These are phyloP conservation scores for Camelus dromedarius DNA, from an alignment of 2,113 vertebrate species.

Conservation along the genomic window DNA sequence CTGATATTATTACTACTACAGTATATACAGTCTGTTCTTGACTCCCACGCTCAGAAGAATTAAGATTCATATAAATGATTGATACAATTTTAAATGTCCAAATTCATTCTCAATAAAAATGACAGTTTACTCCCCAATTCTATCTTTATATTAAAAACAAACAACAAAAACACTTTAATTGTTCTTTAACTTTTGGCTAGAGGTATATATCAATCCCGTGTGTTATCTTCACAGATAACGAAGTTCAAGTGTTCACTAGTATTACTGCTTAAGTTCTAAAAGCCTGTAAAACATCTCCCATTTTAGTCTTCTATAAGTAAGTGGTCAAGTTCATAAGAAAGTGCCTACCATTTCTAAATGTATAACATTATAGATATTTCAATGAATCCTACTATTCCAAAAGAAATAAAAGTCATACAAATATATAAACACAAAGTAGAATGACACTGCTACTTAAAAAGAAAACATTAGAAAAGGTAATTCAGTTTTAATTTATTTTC, in stretches of 20 bases:
- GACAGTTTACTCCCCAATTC: not conserved
- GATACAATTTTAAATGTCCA: constrained; percentile 50
- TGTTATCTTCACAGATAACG: constrained; percentile 9
- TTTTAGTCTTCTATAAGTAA: constrained; percentile 75
- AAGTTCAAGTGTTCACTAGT: constrained; percentile 33
- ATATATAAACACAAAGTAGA: constrained; percentile 56
- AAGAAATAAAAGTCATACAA: constrained; percentile 74
- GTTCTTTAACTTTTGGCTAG: constrained; percentile 34
- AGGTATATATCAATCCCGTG: constrained; percentile 28
- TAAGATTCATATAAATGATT: constrained; percentile 56
- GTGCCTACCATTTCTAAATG: constrained; percentile 22
- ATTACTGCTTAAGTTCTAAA: constrained; percentile 28
- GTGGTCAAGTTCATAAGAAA: constrained; percentile 48
- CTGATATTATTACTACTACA: not conserved
- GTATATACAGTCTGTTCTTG: not conserved
- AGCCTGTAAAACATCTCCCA: constrained; percentile 62
- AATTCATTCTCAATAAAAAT: constrained; percentile 60
- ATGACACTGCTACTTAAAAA: constrained; percentile 72
- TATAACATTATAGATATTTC: not conserved
- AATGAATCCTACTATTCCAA: constrained; percentile 46
- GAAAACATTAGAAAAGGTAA: constrained; percentile 85
- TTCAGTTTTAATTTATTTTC: constrained; percentile 87
- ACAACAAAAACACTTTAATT: constrained; percentile 39
- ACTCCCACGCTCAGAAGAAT: not conserved
- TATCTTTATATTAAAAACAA: constrained; percentile 52